These are phyloP conservation scores for Conchocele bisecta DNA, from an alignment of 2,888 invertebrate genomes.

Conservation along the genomic window DNA sequence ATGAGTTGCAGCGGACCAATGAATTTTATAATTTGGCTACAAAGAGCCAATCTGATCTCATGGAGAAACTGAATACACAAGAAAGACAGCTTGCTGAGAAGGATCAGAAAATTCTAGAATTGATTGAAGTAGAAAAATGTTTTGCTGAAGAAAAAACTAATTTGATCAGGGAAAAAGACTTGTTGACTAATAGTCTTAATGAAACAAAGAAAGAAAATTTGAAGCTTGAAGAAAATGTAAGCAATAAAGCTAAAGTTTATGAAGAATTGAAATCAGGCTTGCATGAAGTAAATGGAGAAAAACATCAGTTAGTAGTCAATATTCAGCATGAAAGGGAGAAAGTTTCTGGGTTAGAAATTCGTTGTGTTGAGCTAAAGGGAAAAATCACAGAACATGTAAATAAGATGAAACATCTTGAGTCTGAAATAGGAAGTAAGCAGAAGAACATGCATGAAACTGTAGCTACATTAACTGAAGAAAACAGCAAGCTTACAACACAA, in stretches of 20 bases:
- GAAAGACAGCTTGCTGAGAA: constrained; percentile 31
- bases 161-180: constrained; percentile 18
- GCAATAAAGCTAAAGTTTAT: background rate
- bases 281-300: constrained; percentile 15
- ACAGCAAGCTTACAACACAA: constrained; percentile 13
- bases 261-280: constrained; percentile 21
- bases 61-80: constrained; percentile 35
- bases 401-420: constrained; percentile 1
- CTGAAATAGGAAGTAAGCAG: constrained; percentile 8
- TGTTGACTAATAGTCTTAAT: no score
- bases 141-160: constrained; percentile 17
- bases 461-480: constrained; percentile 7
- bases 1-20: constrained; percentile 37
- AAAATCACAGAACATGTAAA: background rate
- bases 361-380: background rate
- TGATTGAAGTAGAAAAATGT: constrained; percentile 26
- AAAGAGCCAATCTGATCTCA: constrained; percentile 42
- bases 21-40: constrained; percentile 49
- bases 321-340: constrained; percentile 7
- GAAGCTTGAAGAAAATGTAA: constrained; percentile 5
- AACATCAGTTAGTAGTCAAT: constrained; percentile 5
- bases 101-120: constrained; percentile 27
- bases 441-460: constrained; percentile 9
- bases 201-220: background rate
- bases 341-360: constrained; percentile 10